Evolutionary conservation across 92 coral and sea anemone genomes (phyloP), one percentile per base, ranked within the genome.

Genomic region (Metridium senile): DNA sequence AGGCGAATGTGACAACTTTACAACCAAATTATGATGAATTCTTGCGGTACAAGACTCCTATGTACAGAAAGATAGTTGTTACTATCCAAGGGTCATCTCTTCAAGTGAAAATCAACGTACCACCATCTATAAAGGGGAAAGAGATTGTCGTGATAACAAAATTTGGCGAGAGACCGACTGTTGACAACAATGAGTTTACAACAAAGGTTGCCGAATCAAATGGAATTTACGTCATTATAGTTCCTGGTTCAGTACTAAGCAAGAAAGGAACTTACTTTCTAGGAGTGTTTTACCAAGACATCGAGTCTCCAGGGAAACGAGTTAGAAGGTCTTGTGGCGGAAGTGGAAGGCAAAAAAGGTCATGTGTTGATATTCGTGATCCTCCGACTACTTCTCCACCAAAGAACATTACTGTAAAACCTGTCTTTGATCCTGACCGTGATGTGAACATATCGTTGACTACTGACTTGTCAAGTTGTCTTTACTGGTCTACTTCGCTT

Each of bases 321-420:
- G 71, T 63, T 0, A 85, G 82, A 33, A 70, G 93, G 27, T 82
- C 85, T 8, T 85, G 93, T 32, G 85, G 49, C 9, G 86, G 85
- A 19, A 59, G 58, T 58, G 84, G 66, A 53, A 82, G 97, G 9
- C 81, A 81, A 49, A 91, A 91, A 79, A 74, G 93, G 26, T 91
- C 97, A 9, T 91, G 97, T 63, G 88, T 91, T 0, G 88, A 91
- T 49, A 76, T 88, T 39, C 83, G 86, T 70, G 93, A 91, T 33
- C 88, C 97, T 0, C 97, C 93, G 16, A 77, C 97, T 64, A 88
- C 93, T 61, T 88, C 93, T 49, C 80, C 81, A 7, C 82, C 78
- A 11, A 27, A 76, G 74, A 91, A 91, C 68, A 66, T 84, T 9
- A 81, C 97, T 19, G 70, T 88, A 9, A 66, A 81, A 33, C 97